These are phyloP conservation scores for Gerris buenoi DNA, from an alignment of 1,140 invertebrate species.

Conservation along the genomic window DNA sequence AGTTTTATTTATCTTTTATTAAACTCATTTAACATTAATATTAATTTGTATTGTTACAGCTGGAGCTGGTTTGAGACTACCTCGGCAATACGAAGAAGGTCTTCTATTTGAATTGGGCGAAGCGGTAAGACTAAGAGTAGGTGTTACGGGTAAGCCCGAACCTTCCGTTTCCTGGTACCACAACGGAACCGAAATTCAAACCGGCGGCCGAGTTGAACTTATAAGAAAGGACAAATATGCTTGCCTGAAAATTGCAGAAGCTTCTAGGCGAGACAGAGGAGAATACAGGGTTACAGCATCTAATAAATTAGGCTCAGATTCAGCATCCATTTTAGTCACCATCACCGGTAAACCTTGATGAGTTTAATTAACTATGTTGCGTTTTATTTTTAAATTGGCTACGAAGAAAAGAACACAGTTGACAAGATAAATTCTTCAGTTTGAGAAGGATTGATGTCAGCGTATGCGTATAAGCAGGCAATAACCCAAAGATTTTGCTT, in stretches of 20 bases:
- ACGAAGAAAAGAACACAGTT: no score
- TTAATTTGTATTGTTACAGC: neutral
- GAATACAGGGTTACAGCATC: slow-evolving; percentile 68
- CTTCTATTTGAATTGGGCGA: slow-evolving; percentile 76
- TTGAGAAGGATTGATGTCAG: no score
- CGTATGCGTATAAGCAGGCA: neutral
- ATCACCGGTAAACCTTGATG: slow-evolving; percentile 51
- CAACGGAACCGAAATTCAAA: slow-evolving; percentile 53
- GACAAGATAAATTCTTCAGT: no score
- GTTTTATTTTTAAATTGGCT: no score
- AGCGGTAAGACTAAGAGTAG: slow-evolving; percentile 71
- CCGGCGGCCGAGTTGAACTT: slow-evolving; percentile 34
- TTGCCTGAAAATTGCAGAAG: slow-evolving; percentile 53
- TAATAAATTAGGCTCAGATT: slow-evolving; percentile 68
- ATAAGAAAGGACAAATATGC: slow-evolving; percentile 33
- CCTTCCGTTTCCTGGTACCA: slow-evolving; percentile 74
- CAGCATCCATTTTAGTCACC: slow-evolving; percentile 63
- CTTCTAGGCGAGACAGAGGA: slow-evolving; percentile 58
- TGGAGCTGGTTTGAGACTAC: slow-evolving; percentile 34
- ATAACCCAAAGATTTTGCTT: no score
- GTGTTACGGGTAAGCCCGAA: slow-evolving; percentile 70
- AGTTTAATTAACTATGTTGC: no score
- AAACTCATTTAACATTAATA: no score
- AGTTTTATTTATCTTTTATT: no score
- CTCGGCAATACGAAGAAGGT: slow-evolving; percentile 71